Percentiles rank a stretch among this genome's conserved stretches.
These are phyloP conservation scores for Nymphalis urticae DNA, from an alignment of 2,888 invertebrate species.

Conservation along the genomic window DNA sequence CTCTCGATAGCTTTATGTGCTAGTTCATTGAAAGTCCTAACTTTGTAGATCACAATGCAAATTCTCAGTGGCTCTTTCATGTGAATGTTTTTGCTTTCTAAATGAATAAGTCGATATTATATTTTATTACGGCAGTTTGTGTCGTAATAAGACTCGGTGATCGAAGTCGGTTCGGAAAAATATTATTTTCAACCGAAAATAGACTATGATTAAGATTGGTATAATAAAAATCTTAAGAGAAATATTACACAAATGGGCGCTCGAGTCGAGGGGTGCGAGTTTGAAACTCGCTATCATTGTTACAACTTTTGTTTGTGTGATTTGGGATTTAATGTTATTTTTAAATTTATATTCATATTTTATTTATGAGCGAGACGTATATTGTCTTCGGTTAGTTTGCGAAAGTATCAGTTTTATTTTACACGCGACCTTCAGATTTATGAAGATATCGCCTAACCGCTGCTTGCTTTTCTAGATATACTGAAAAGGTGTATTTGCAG, in stretches of 20 bases:
- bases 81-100: constrained; percentile 17
- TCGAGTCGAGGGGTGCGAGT: neutral
- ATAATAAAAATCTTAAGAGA: neutral
- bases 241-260: constrained; percentile 1
- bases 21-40: constrained; percentile 22
- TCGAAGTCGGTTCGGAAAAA: neutral
- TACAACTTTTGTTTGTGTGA: too few relatives aligned
- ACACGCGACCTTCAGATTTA: constrained; percentile 2
- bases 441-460: constrained; percentile 9
- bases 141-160: neutral
- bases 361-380: neutral
- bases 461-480: constrained; percentile 6
- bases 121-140: constrained; percentile 16
- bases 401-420: constrained; percentile 7
- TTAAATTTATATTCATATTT: constrained; percentile 8
- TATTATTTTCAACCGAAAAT: neutral
- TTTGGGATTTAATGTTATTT: neutral
- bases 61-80: constrained; percentile 15
- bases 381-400: neutral
- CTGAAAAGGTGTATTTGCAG: constrained; percentile 15
- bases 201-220: constrained; percentile 2
- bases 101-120: constrained; percentile 13
- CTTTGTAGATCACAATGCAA: constrained; percentile 26
- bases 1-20: constrained; percentile 26
- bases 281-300: neutral